A percentile compares a stretch with the other conserved stretches of the same genome.
phyloP scores from a whole-genome alignment of 2,888 invertebrate species.

The Achlya flavicornis region DNA sequence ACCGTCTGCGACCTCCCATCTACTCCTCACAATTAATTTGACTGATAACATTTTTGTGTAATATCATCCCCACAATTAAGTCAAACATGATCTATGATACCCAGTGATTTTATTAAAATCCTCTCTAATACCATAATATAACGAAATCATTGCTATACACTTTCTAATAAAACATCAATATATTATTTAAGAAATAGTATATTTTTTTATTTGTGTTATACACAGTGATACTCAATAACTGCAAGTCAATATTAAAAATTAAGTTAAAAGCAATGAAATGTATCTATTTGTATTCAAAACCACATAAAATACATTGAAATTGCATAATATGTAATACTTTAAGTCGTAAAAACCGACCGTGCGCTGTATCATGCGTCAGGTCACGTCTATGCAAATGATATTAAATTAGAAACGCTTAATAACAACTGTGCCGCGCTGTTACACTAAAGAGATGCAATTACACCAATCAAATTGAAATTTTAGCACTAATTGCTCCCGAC shows the following conservation, averaged over 20 bases:
- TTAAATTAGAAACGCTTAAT: constrained; percentile 83
- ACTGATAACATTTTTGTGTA: constrained; percentile 44
- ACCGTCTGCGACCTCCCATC: constrained; percentile 30
- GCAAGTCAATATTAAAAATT: neutral
- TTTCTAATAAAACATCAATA: too few relatives aligned
- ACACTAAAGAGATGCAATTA: constrained; percentile 82
- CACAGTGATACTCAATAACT: neutral
- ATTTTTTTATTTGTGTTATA: too few relatives aligned
- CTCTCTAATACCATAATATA: too few relatives aligned
- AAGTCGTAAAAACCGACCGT: constrained; percentile 29
- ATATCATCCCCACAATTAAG: neutral
- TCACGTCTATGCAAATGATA: constrained; percentile 83
- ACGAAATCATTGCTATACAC: neutral
- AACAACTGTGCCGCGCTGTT: constrained; percentile 77
- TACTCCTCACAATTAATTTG: constrained; percentile 74
- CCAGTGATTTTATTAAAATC: constrained; percentile 6
- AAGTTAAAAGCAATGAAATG: neutral
- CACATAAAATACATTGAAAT: constrained; percentile 12
- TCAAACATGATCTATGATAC: neutral
- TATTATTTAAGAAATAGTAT: too few relatives aligned
- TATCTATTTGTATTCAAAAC: constrained; percentile 7
- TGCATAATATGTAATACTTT: constrained; percentile 20
- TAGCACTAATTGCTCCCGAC: constrained; percentile 78
- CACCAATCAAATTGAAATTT: constrained; percentile 82
- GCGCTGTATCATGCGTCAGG: constrained; percentile 43